Evolutionary conservation across 2,113 vertebrate genomes (phyloP), one percentile per base, ranked within the genome.

Genomic region (Seriola dumerili): DNA sequence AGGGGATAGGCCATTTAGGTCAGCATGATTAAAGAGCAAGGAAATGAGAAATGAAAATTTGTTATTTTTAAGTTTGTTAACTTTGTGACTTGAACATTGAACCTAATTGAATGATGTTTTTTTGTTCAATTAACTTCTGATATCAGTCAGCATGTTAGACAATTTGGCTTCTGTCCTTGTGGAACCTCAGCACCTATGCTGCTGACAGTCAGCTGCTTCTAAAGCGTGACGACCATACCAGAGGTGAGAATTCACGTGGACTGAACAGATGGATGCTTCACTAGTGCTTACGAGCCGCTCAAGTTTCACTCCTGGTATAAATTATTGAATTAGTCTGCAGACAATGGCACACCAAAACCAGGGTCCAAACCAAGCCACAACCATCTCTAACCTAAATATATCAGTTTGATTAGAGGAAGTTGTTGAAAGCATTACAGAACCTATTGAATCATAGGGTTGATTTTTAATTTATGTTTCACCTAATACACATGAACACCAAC

Each of bases 131-230:
- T 0, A 25, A 57, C 3, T n/a, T n/a, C 52, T 57, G 23, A 57
- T 25, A 25, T 25, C 23, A 81, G 61, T 42, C 48, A 61, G 44
- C 50, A 29, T 42, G 4, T 69, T 64, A 25, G 29, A 76, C 59
- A 65, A 25, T 62, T 29, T 61, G 25, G 66, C 32, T 58, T 34
- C 69, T 63, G 42, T 34, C 63, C 34, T 50, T 34, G 57, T 77
- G 69, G 61, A 50, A 76, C 67, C 25, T 29, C 25, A 2, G 4
- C 25, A 16, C 25, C n/a, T 4, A 0, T n/a, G 8, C 54, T 55
- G 54, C 23, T 57, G 55, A 29, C 13, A 14, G 55, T 12, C 25
- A 29, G 25, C 25, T 58, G 55, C 13, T 58, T 58, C 25, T 7
- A 4, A 12, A 14, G 13, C 5, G 12, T 58, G 12, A 25, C 12